Evolutionary conservation across 1,140 invertebrate genomes (phyloP).

Genomic region (Drosophila littoralis): DNA sequence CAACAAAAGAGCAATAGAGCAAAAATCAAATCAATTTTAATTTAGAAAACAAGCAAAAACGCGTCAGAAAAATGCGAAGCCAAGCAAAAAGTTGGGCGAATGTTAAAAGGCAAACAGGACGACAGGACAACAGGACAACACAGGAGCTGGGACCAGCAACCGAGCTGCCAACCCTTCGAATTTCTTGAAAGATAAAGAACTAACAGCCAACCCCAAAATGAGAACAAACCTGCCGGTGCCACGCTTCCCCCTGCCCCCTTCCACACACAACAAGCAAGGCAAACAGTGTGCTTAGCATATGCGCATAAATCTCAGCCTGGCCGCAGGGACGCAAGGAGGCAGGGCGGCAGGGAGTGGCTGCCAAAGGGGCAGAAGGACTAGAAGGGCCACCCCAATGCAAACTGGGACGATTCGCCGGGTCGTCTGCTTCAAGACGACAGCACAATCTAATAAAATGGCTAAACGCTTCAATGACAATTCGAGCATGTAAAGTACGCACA

Average conservation of each 20-base stretch:
- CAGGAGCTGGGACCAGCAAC: conserved; percentile 22
- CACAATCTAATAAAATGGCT: conserved; percentile 81
- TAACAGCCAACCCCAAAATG: conserved; percentile 54
- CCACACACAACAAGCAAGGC: background rate
- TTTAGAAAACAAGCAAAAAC: conserved; percentile 72
- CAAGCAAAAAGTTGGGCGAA: conserved; percentile 55
- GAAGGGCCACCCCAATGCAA: conserved; percentile 28
- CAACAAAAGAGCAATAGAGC: conserved; percentile 52
- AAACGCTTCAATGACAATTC: conserved; percentile 83
- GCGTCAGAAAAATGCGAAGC: conserved; percentile 63
- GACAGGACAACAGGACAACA: conserved; percentile 24
- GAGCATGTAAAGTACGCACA: conserved; percentile 72
- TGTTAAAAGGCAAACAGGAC: background rate
- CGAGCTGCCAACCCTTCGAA: conserved; percentile 54
- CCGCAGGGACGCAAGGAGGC: conserved; percentile 4
- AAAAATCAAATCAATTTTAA: conserved; percentile 83
- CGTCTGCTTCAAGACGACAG: conserved; percentile 60
- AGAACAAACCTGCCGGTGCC: conserved; percentile 15
- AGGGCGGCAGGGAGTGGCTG: background rate
- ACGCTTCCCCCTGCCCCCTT: background rate
- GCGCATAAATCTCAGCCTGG: conserved; percentile 73
- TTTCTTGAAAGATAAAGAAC: conserved; percentile 15
- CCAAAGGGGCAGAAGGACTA: background rate
- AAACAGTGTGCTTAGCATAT: conserved; percentile 75
- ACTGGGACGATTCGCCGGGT: conserved; percentile 60